Conservation (phyloP, 2,113 vertebrate species). For the Tachuris rubrigastra region DNA sequence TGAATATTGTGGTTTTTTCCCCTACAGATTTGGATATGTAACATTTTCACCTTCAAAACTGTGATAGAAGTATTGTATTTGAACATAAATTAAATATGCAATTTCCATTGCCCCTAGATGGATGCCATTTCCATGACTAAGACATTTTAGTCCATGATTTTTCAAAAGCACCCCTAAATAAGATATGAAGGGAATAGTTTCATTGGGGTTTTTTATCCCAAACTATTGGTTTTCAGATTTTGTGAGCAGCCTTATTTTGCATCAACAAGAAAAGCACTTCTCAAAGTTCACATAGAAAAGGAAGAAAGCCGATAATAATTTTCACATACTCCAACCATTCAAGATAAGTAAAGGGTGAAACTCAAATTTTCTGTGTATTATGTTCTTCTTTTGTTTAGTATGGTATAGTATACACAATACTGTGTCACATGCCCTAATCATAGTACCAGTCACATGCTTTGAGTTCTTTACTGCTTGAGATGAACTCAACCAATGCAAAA, state of each 20-base stretch:
- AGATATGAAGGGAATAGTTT: neutral
- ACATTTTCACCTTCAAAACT: neutral
- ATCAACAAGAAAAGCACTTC: neutral
- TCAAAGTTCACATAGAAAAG: neutral
- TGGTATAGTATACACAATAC: neutral
- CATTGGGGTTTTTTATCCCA: accelerated
- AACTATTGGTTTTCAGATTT: neutral
- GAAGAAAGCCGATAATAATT: neutral
- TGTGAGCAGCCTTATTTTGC: neutral
- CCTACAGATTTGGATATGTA: neutral
- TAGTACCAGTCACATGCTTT: neutral
- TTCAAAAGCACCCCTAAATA: neutral
- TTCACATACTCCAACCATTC: neutral
- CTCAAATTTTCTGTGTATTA: neutral
- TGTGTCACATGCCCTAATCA: accelerated
- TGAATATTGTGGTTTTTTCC: accelerated
- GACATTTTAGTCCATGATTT: neutral
- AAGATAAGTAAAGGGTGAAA: neutral
- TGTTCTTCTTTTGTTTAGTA: neutral
- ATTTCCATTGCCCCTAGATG: neutral
- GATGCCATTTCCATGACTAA: neutral
- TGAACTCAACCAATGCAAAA: neutral
- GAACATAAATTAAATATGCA: neutral
- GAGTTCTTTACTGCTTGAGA: neutral
- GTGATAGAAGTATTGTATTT: neutral